Conservation (phyloP, 2,888 invertebrate species). For the Lasioglossum morio region DNA sequence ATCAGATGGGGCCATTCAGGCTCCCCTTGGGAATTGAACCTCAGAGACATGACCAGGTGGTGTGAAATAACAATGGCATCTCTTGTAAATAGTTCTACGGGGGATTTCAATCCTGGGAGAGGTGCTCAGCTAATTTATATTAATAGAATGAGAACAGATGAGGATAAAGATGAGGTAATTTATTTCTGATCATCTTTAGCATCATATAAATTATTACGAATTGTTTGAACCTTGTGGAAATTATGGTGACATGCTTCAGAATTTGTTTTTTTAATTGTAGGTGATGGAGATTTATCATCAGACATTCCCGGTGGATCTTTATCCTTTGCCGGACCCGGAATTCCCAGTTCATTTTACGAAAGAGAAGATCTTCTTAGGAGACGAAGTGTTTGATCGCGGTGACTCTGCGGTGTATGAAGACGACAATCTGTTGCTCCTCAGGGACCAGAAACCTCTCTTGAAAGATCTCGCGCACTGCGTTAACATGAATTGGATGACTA, state of each 20-base stretch:
- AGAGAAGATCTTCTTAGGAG: constrained; percentile 88
- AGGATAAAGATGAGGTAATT: constrained; percentile 90
- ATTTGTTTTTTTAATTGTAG: constrained; percentile 66
- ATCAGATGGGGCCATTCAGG: constrained; percentile 92
- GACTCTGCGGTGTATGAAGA: constrained; percentile 78
- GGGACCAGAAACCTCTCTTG: constrained; percentile 88
- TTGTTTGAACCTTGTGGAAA: background rate
- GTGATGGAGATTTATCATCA: constrained; percentile 83
- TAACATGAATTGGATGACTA: constrained; percentile 96
- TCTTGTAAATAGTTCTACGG: constrained; percentile 12
- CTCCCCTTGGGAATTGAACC: constrained; percentile 98
- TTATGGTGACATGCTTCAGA: background rate
- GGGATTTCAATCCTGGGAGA: constrained; percentile 86
- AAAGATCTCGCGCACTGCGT: constrained; percentile 94
- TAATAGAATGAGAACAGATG: constrained; percentile 92
- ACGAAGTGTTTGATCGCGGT: constrained; percentile 86
- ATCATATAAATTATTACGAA: background rate
- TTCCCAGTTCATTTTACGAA: constrained; percentile 88
- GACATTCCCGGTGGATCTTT: constrained; percentile 84
- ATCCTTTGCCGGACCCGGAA: constrained; percentile 84
- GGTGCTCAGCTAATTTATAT: constrained; percentile 93
- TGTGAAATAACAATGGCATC: constrained; percentile 89
- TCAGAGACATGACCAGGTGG: constrained; percentile 97
- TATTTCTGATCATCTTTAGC: background rate
- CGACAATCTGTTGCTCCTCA: constrained; percentile 84